Conservation (phyloP, 2,888 invertebrate genomes). For the Timandra comae region DNA sequence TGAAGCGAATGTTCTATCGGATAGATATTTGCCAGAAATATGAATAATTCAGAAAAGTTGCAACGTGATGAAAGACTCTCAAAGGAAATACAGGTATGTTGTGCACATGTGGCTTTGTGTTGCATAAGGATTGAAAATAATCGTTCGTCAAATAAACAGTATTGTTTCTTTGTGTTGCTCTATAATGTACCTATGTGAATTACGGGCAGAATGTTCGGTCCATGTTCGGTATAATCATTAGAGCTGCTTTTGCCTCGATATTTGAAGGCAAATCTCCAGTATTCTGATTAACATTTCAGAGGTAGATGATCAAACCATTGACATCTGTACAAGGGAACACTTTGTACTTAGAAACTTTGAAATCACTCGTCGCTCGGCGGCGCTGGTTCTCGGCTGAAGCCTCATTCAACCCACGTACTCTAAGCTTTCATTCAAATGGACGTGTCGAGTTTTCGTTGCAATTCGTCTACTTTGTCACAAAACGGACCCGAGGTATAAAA, state of each 20-base stretch:
- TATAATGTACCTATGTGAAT: no score
- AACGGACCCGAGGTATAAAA: constrained; percentile 27
- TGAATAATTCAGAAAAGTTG: constrained; percentile 64
- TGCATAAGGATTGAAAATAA: no score
- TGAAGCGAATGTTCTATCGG: constrained; percentile 47
- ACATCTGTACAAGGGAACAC: constrained; percentile 2
- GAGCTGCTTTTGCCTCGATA: no score
- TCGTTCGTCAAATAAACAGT: no score
- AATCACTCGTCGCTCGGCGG: constrained; percentile 26
- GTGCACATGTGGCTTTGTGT: no score
- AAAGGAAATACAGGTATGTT: constrained; percentile 52
- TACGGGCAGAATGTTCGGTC: no score
- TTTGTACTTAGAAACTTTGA: constrained; percentile 17
- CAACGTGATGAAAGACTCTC: constrained; percentile 35
- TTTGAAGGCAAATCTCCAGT: no score
- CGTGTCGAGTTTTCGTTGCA: constrained; percentile 34
- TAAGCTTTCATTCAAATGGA: constrained; percentile 44
- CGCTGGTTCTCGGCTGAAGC: constrained; percentile 12
- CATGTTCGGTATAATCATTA: no score
- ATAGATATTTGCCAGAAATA: constrained; percentile 56
- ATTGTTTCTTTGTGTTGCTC: no score
- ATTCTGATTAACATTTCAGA: no score
- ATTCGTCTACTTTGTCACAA: constrained; percentile 41
- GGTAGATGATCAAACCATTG: constrained; percentile 7
- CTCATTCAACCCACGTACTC: constrained; percentile 38